Evolutionary conservation across 2,113 vertebrate genomes (phyloP), one percentile per base, ranked within the genome.

Genomic region (Pygoscelis antarcticus): DNA sequence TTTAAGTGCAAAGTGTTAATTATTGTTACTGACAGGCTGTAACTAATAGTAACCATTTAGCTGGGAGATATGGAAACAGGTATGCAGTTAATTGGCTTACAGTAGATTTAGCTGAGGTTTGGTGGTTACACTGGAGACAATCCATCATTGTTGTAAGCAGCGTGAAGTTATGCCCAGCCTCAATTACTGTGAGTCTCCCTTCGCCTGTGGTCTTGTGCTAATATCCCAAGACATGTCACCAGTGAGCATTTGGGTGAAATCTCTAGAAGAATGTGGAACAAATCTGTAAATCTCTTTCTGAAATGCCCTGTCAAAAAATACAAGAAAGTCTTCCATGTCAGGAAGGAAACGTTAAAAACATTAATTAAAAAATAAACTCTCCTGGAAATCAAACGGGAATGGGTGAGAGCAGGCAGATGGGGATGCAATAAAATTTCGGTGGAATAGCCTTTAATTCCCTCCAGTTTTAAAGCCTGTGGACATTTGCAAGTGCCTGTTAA

Each of bases 81-180:
- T 96, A 96, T 66, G 79, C 83, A 70, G 93, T 88, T 96, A 97
- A 96, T 94, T 97, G 93, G 90, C 85, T 93, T 90, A 90, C 74
- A 95, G 75, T 68, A 92, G 93, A 94, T 94, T 97, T 93, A 95
- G 88, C 89, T 95, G 93, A 96, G 94, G 88, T 96, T 95, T 95
- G 80, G 70, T 86, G 90, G 95, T 94, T 94, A 54, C 38, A 58
- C 2, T 91, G 70, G 75, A 93, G 91, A 94, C 91, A 96, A 96
- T 97, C 74, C 93, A 96, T 97, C 95, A 93, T 62, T 96, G 57
- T 80, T 97, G 88, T 90, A 95, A 93, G 78, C 87, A 96, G 87
- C 78, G 62, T 23, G 52, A 95, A 96, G 88, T 93, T 95, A 68
- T 85, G 66, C 65, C 64, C 62, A 86, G 51, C n/a, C 26, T 92